Conservation (phyloP, 2,888 invertebrate species). For the Morpho helenor region DNA sequence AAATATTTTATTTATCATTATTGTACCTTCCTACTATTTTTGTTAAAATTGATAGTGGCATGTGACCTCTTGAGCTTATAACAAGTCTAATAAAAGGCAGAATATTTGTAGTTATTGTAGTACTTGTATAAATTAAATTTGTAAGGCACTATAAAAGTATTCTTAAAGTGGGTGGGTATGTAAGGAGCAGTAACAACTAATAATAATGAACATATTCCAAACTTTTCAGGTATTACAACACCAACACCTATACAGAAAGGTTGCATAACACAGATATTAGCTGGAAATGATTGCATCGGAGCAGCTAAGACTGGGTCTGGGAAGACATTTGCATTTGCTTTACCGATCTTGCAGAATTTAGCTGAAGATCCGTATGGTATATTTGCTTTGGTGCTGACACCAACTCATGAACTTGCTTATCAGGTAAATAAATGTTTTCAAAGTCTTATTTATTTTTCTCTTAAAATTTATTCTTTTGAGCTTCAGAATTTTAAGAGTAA, state of each 20-base stretch:
- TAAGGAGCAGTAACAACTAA: too few relatives aligned
- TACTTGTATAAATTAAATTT: too few relatives aligned
- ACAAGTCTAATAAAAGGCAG: too few relatives aligned
- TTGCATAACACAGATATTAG: slow-evolving; percentile 88
- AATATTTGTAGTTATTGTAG: too few relatives aligned
- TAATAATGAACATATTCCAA: background rate
- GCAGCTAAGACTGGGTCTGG: slow-evolving; percentile 99
- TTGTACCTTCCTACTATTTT: too few relatives aligned
- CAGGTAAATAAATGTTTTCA: slow-evolving; percentile 73
- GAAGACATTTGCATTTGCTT: slow-evolving; percentile 97
- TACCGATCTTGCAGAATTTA: slow-evolving; percentile 94
- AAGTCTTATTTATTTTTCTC: background rate
- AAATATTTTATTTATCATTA: too few relatives aligned
- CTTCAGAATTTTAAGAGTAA: too few relatives aligned
- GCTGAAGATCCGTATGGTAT: slow-evolving; percentile 98
- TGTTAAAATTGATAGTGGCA: too few relatives aligned
- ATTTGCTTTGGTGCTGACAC: slow-evolving; percentile 95
- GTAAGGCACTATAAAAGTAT: too few relatives aligned
- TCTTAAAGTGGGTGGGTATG: too few relatives aligned
- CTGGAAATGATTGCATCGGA: slow-evolving; percentile 93
- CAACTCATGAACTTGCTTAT: slow-evolving; percentile 94
- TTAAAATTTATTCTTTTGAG: slow-evolving; percentile 1
- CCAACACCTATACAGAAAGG: slow-evolving; percentile 91
- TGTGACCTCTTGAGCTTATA: too few relatives aligned
- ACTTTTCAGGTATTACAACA: slow-evolving; percentile 81